Evolutionary conservation across 2,113 vertebrate species (phyloP).

Genomic region (Vicugna pacos): DNA sequence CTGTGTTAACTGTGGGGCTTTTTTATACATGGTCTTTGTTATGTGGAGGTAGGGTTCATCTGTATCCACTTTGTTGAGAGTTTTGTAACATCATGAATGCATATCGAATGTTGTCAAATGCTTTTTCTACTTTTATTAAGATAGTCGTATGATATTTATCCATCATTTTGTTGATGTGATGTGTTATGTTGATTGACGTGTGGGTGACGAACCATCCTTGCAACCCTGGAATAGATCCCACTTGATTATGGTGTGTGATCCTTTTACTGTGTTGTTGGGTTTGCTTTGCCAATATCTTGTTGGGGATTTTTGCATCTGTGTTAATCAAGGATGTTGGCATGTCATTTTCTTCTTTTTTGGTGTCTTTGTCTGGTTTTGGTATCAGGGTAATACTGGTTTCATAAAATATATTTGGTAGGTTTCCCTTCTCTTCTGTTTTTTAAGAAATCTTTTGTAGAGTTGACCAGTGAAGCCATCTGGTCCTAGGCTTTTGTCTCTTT

Average conservation of each 20-base stretch:
- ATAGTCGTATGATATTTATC: background rate
- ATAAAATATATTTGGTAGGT: background rate
- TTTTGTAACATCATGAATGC: background rate
- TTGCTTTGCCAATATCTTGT: background rate
- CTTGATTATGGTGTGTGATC: background rate
- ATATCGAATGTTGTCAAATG: background rate
- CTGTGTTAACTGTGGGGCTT: background rate
- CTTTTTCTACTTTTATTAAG: background rate
- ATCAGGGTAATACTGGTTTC: background rate
- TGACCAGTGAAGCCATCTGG: background rate
- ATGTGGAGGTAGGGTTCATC: background rate
- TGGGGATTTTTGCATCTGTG: background rate
- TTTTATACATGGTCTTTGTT: background rate
- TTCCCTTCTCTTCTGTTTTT: background rate
- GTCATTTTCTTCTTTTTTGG: background rate
- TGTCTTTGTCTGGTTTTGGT: background rate
- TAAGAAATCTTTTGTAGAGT: background rate
- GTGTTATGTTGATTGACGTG: background rate
- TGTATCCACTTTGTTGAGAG: background rate
- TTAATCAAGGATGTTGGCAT: background rate
- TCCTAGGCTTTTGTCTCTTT: background rate
- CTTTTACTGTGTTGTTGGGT: background rate
- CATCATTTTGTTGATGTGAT: background rate
- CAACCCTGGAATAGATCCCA: background rate
- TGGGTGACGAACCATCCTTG: background rate